These are phyloP conservation scores for Hydrolagus affinis DNA, from an alignment of 2,113 vertebrate genomes.

Conservation along the genomic window DNA sequence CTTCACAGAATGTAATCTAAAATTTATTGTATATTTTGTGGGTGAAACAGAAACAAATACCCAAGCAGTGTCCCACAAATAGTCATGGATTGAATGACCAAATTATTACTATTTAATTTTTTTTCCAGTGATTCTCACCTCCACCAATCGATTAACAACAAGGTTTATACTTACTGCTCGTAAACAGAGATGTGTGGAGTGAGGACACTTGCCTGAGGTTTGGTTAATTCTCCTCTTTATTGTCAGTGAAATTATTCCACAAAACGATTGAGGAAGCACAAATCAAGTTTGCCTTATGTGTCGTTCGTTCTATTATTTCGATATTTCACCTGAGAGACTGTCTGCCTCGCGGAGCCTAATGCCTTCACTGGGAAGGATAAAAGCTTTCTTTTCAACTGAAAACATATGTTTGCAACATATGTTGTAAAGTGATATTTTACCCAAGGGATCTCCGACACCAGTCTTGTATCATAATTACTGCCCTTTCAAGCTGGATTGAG, in stretches of 20 bases:
- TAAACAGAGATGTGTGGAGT: too few relatives aligned
- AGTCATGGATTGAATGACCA: too few relatives aligned
- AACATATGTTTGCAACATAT: slow-evolving; percentile 27
- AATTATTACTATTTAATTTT: too few relatives aligned
- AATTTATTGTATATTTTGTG: too few relatives aligned
- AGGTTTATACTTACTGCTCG: too few relatives aligned
- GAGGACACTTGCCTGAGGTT: background rate
- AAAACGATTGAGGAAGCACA: background rate
- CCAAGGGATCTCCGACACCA: slow-evolving; percentile 2
- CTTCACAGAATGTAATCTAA: too few relatives aligned
- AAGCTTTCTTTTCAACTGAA: background rate
- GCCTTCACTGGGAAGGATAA: slow-evolving; percentile 13
- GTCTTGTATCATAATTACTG: background rate
- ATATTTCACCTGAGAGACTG: slow-evolving; percentile 17
- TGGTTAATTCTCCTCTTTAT: background rate
- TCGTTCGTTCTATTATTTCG: slow-evolving; percentile 27
- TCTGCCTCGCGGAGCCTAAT: slow-evolving; percentile 9
- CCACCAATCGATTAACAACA: too few relatives aligned
- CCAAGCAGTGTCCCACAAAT: too few relatives aligned
- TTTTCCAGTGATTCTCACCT: too few relatives aligned
- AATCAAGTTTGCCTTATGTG: background rate
- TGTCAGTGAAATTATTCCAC: background rate
- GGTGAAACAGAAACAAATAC: too few relatives aligned
- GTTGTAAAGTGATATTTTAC: slow-evolving; percentile 20
- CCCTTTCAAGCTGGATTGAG: background rate